phyloP scores from a whole-genome alignment of 2,797 vertebrate genomes.

The Mus minutoides region DNA sequence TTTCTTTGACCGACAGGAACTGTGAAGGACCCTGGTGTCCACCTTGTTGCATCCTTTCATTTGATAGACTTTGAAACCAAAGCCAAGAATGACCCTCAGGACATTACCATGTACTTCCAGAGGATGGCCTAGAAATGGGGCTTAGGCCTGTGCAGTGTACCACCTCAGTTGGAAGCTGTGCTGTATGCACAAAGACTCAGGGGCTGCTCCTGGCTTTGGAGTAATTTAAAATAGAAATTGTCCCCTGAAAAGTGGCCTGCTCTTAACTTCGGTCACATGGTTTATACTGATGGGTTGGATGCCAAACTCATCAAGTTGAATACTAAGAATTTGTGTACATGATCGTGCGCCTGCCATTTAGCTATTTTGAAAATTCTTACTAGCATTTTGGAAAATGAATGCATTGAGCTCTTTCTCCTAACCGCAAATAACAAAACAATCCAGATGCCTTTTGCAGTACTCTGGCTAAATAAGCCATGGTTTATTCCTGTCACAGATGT shows the following conservation, averaged over 20 bases:
- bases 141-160: neutral
- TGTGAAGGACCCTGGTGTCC: neutral
- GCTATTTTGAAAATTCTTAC: neutral
- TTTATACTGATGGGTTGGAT: neutral
- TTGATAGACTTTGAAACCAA: constrained; percentile 5
- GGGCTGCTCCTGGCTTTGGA: neutral
- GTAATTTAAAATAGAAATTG: neutral
- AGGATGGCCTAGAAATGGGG: neutral
- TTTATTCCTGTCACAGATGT: neutral
- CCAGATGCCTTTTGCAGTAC: neutral
- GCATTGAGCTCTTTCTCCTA: neutral
- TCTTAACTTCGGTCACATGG: neutral
- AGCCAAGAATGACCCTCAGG: neutral
- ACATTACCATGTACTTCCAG: neutral
- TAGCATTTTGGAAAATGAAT: constrained; percentile 48
- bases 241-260: neutral
- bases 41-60: neutral
- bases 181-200: neutral
- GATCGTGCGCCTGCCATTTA: neutral
- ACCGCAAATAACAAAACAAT: neutral
- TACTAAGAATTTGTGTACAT: neutral
- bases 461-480: neutral
- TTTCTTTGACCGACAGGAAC: constrained; percentile 1
- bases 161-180: neutral
- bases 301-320: neutral